Base-by-base conservation (phyloP, 2,888 invertebrate genomes). In the Tetanocera ferruginea region DNA sequence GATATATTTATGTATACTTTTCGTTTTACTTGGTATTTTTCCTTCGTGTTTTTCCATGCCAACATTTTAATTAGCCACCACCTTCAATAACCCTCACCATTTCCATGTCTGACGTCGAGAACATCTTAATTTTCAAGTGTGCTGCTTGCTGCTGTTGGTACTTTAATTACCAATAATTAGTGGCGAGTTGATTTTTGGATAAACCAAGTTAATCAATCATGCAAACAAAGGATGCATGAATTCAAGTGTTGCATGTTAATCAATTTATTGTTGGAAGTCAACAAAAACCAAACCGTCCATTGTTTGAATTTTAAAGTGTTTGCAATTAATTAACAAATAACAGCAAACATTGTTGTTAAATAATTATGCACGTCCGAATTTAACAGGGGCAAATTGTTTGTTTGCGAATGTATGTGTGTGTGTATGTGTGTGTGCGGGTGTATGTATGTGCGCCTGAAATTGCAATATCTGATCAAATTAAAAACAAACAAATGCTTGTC, bases 111-210 rank as follows among this genome's bases (percentile, higher is more conserved):
- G 6, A 37, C 37, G 8, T 5, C 8, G 37, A 14, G 31, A 28
- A 37, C 14, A 28, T 79, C 52, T 76, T 67, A 60, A 60, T 64
- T 75, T 76, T 76, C 60, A 74, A 79, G 72, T 74, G 74, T 78
- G 79, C 81, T 81, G 80, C 78, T 81, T 81, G 81, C 78, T 79
- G 76, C 78, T 77, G 77, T 74, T 78, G 77, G 74, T 60, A 60
- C 28, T 60, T 28, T 60, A 60, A 28, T 14, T 25, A 8, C 25
- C 28, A 1, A 19, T 60, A 60, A 28, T 60, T 25, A 60, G 60
- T 60, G 14, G 28, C 28, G 5, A 60, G 60, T 31, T 60, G 25
- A 60, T 60, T 43, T n/a, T 60, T 60, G 60, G 5, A 60, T 60
- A 28, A 28, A 28, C 14, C 60, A 60, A 60, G 60, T 69, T 51